A percentile compares a stretch with the other conserved stretches of the same genome.
Evolutionary conservation across 2,888 invertebrate genomes (phyloP).

Genomic region (Coenonympha glycerion): DNA sequence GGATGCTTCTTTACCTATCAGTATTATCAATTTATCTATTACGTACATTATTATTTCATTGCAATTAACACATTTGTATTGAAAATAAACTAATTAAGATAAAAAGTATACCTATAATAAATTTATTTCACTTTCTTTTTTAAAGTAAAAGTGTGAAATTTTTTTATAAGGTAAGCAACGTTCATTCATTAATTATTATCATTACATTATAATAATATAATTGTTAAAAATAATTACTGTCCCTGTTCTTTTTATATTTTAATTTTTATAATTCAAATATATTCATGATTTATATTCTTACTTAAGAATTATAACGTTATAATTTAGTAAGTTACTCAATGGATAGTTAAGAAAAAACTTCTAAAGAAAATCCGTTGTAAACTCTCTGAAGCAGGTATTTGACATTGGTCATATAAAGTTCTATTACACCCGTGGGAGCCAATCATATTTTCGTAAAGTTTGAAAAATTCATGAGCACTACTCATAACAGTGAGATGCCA

Average conservation of each 20-base stretch:
- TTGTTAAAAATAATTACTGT: too few relatives aligned
- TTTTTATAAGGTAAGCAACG: too few relatives aligned
- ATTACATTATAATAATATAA: too few relatives aligned
- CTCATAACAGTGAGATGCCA: conserved; percentile 35
- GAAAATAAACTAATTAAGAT: background rate
- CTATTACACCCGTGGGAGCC: conserved; percentile 21
- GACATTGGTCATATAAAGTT: conserved; percentile 21
- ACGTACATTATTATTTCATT: conserved; percentile 25
- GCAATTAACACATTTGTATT: conserved; percentile 21
- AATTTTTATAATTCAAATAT: too few relatives aligned
- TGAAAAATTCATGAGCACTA: conserved; percentile 49
- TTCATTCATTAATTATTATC: too few relatives aligned
- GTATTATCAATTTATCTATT: conserved; percentile 11
- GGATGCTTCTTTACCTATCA: conserved; percentile 13
- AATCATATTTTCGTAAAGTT: conserved; percentile 45
- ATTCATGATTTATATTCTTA: too few relatives aligned
- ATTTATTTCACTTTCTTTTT: background rate
- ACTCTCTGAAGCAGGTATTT: conserved; percentile 15
- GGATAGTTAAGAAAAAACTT: background rate
- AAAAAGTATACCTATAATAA: too few relatives aligned
- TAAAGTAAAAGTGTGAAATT: too few relatives aligned
- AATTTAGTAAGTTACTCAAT: too few relatives aligned
- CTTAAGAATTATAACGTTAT: too few relatives aligned
- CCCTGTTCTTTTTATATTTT: too few relatives aligned
- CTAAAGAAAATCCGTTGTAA: conserved; percentile 1